These are phyloP conservation scores for Zaprionus vittiger DNA, from an alignment of 1,140 invertebrate species.

Conservation along the genomic window DNA sequence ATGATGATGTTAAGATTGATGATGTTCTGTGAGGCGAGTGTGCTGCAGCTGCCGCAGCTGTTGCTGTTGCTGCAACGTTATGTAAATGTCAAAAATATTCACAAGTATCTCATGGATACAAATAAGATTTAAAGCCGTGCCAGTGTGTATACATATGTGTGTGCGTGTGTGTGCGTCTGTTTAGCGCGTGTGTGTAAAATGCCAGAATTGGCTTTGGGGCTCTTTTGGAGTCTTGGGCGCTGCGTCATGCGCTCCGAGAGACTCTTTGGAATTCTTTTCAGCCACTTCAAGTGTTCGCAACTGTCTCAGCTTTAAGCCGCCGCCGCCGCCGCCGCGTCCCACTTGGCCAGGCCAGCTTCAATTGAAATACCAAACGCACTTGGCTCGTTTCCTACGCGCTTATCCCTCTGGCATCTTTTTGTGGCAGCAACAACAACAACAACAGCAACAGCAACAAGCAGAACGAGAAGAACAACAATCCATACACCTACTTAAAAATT, in stretches of 20 bases:
- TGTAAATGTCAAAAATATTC: constrained; percentile 70
- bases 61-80: constrained; percentile 57
- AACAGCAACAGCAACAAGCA: constrained; percentile 21
- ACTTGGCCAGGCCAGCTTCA: constrained; percentile 44
- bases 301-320: constrained; percentile 35
- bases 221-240: constrained; percentile 25
- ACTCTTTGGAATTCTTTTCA: constrained; percentile 63
- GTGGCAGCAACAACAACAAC: constrained; percentile 8
- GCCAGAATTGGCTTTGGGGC: constrained; percentile 64
- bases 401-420: constrained; percentile 48
- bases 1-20: neutral
- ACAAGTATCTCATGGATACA: constrained; percentile 66
- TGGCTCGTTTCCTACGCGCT: constrained; percentile 45
- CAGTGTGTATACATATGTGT: neutral
- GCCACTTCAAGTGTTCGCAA: constrained; percentile 63
- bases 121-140: constrained; percentile 53
- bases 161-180: constrained; percentile 29
- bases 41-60: constrained; percentile 47
- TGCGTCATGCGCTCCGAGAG: constrained; percentile 59
- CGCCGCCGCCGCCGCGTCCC: neutral
- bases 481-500: constrained; percentile 83
- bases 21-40: neutral
- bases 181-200: constrained; percentile 41
- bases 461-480: constrained; percentile 55
- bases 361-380: constrained; percentile 76